Evolutionary conservation across 2,113 vertebrate genomes (phyloP), one percentile per base, ranked within the genome.

Genomic region (Sander vitreus): DNA sequence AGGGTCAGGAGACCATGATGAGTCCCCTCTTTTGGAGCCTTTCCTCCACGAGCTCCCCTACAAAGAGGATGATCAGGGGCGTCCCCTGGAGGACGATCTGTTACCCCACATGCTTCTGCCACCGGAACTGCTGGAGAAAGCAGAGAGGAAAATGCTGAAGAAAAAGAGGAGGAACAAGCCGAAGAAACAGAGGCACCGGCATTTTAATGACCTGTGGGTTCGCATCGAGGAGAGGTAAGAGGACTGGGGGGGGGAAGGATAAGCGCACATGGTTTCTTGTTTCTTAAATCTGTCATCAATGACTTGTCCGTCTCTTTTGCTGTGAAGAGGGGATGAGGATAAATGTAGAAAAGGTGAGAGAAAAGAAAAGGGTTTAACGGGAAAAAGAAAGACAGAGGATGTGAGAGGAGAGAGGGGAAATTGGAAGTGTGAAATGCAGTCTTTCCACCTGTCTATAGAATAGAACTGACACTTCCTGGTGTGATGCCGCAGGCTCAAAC

Each of bases 161-260:
- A 97, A 96, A 83, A 96, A 95, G 81, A 85, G 84, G 80, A 93
- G 93, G 68, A 83, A 93, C 80, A 95, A 95, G 57, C 94, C 95
- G 76, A 94, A 94, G 89, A 96, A 95, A 50, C 94, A 95, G 82
- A 80, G 92, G 4, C 92, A 96, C 54, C 76, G 95, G 1, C 96
- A 97, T 85, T 97, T 98, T 74, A 97, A 95, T 0, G 95, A 97
- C 84, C 96, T 97, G 55, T 97, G 97, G 96, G 95, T 98, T 81
- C 92, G 94, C 68, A 93, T 97, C 48, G 95, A 96, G 83, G 95
- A 96, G 81, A 97, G 97, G 96, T 96, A 89, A 88, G 91, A 62
- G 3, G 14, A 57, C 50, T 13, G 55, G 43, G 21, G 18, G 30
- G 2, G 13, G 3, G n/a, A 9, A 21, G n/a, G 6, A 25, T 47